Conservation (phyloP, 2,797 vertebrate species). For the Sebastes iracundus region DNA sequence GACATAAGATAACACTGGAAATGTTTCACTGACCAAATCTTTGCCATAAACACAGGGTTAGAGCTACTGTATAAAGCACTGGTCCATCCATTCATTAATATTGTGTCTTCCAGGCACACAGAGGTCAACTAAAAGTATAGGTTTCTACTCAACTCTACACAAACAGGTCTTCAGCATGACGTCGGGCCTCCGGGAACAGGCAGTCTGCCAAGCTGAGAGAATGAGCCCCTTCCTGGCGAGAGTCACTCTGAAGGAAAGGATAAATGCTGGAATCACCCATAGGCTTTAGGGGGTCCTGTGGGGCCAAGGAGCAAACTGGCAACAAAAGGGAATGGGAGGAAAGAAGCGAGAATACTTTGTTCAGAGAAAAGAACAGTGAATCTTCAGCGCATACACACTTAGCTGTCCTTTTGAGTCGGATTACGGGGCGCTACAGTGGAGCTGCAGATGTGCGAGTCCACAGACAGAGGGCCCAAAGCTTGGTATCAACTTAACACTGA, state of each 20-base stretch:
- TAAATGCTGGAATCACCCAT: constrained; percentile 55
- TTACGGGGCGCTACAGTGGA: constrained; percentile 64
- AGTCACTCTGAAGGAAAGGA: constrained; percentile 50
- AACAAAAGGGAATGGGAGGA: constrained; percentile 40
- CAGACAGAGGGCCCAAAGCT: constrained; percentile 64
- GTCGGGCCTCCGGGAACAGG: constrained; percentile 27
- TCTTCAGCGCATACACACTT: constrained; percentile 61
- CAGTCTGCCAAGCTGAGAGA: constrained; percentile 36
- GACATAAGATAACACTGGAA: constrained; percentile 31
- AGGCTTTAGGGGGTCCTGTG: constrained; percentile 42
- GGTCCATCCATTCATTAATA: constrained; percentile 33
- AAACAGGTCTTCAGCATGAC: constrained; percentile 18
- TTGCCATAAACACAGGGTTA: constrained; percentile 9
- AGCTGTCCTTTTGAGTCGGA: constrained; percentile 65
- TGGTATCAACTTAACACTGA: constrained; percentile 73
- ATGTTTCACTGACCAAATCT: constrained; percentile 24
- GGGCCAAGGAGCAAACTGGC: constrained; percentile 33
- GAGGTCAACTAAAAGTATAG: constrained; percentile 31
- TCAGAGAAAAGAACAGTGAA: constrained; percentile 55
- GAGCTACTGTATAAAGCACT: neutral
- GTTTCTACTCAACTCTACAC: constrained; percentile 35
- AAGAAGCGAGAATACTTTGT: constrained; percentile 45
- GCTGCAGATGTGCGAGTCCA: constrained; percentile 60
- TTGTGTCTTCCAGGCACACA: constrained; percentile 7
- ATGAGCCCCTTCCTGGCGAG: constrained; percentile 30